Percentiles rank a stretch among this genome's conserved stretches.
These are phyloP conservation scores for Mustelus asterias DNA, from an alignment of 2,113 vertebrate species.

Conservation along the genomic window DNA sequence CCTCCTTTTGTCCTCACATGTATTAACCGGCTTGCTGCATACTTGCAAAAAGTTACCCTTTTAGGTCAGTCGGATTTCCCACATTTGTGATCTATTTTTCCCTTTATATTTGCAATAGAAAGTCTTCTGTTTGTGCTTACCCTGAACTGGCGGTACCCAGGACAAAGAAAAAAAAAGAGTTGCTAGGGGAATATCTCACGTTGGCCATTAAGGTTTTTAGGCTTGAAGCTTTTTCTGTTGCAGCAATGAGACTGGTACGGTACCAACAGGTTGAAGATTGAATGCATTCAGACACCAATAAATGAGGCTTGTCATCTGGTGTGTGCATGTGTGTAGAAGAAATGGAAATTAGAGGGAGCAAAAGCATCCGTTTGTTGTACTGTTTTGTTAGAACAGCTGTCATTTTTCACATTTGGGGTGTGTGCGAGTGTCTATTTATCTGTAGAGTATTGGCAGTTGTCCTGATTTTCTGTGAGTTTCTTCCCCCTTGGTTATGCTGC, in stretches of 20 bases:
- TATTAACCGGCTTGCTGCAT: no score
- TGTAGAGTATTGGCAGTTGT: neutral
- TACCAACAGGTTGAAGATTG: neutral
- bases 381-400: slow-evolving; percentile 10
- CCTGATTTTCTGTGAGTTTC: neutral
- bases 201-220: neutral
- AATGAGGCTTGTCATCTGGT: neutral
- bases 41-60: neutral
- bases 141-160: neutral
- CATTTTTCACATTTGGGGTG: neutral
- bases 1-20: neutral
- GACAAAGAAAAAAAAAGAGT: neutral
- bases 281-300: slow-evolving; percentile 20
- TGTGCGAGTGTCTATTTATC: neutral
- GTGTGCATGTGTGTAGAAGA: neutral
- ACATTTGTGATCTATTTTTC: neutral
- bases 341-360: neutral
- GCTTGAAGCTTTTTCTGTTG: neutral
- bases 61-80: neutral
- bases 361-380: neutral
- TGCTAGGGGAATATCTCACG: neutral
- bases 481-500: neutral
- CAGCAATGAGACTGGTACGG: neutral
- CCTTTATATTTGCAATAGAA: neutral
- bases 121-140: neutral